Percentiles rank a stretch among this genome's conserved stretches.
Conservation (phyloP, 2,888 invertebrate species). For the Molorchus minor region DNA sequence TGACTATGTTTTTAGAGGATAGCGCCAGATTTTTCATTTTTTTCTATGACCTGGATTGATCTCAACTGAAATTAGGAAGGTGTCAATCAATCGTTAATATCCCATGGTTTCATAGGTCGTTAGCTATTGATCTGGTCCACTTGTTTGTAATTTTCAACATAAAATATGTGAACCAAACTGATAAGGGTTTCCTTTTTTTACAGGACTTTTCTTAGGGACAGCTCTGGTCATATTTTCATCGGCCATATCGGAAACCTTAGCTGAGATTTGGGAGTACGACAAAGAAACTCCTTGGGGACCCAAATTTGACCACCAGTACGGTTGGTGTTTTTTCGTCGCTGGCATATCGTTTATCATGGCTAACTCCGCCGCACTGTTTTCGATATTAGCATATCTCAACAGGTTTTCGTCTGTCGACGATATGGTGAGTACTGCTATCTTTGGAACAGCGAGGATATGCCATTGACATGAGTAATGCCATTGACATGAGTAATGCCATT, state of each 20-base stretch:
- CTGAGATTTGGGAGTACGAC: constrained; percentile 63
- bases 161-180: too few species aligned
- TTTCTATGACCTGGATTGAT: too few species aligned
- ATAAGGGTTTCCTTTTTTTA: constrained; percentile 51
- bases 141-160: too few species aligned
- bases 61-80: too few species aligned
- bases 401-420: constrained; percentile 70
- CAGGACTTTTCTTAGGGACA: constrained; percentile 70
- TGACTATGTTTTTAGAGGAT: too few species aligned
- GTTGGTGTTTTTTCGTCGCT: constrained; percentile 72
- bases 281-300: constrained; percentile 56
- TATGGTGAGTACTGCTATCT: constrained; percentile 64
- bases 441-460: too few species aligned
- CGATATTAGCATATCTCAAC: constrained; percentile 69
- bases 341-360: constrained; percentile 69
- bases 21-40: too few species aligned
- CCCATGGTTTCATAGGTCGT: too few species aligned
- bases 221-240: constrained; percentile 70
- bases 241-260: constrained; percentile 68
- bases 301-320: constrained; percentile 66
- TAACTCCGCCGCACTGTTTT: constrained; percentile 68
- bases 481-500: too few species aligned
- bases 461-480: too few species aligned
- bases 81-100: too few species aligned
- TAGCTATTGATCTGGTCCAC: too few species aligned